Conservation (phyloP, 1,140 invertebrate genomes). For the Drosophila cardini region DNA sequence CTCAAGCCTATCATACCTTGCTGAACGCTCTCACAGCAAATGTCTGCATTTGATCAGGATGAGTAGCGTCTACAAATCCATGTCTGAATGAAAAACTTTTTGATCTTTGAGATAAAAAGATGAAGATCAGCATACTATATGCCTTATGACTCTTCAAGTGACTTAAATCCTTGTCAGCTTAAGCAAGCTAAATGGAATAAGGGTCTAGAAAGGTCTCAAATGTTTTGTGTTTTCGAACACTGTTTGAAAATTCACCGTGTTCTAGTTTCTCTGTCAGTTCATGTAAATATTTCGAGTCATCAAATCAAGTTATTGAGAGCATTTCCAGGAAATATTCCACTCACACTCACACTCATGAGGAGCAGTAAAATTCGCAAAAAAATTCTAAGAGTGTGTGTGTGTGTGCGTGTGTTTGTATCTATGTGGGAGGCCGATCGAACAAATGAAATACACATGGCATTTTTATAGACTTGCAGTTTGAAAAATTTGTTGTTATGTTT, state of each 20-base stretch:
- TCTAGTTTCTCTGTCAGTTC: slow-evolving; percentile 1
- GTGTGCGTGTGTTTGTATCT: background rate
- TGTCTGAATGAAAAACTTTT: slow-evolving; percentile 16
- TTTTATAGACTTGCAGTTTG: slow-evolving; percentile 19
- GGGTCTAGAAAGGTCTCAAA: background rate
- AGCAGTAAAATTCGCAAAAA: background rate
- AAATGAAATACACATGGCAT: background rate
- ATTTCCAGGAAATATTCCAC: background rate
- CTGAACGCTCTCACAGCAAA: background rate
- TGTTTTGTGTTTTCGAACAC: background rate
- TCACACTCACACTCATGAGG: no score
- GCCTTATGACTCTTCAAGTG: background rate
- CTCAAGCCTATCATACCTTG: background rate
- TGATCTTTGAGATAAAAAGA: slow-evolving; percentile 14
- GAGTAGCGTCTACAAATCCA: slow-evolving; percentile 6
- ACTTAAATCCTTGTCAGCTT: background rate
- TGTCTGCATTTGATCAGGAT: slow-evolving; percentile 12
- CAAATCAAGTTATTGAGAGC: background rate
- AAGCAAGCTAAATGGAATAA: background rate
- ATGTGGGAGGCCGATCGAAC: slow-evolving; percentile 8
- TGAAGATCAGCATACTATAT: background rate
- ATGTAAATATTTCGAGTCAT: slow-evolving; percentile 14
- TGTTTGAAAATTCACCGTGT: slow-evolving; percentile 1
- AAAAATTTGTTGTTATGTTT: background rate
- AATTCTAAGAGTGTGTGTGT: no score